Percentiles rank a stretch among this genome's conserved stretches.
Evolutionary conservation across 2,888 invertebrate species (phyloP).

Genomic region (Nycteola revayana): DNA sequence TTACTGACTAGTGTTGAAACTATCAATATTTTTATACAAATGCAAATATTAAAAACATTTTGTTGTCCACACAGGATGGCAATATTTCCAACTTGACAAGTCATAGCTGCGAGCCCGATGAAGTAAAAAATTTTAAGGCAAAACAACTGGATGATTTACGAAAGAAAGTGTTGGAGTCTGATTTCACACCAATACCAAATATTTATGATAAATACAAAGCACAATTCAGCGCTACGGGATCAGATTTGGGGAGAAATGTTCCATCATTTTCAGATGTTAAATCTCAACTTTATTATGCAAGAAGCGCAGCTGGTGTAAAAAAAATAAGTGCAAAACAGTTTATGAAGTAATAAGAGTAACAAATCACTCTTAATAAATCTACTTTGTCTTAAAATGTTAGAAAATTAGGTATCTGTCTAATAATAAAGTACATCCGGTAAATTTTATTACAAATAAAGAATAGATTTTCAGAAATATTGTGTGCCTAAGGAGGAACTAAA

Average conservation of each 20-base stretch:
- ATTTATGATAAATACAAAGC: constrained; percentile 8
- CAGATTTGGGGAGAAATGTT: constrained; percentile 5
- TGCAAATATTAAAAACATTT: constrained; percentile 6
- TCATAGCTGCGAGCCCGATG: constrained; percentile 9
- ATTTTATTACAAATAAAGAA: too few relatives aligned
- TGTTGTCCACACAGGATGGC: constrained; percentile 8
- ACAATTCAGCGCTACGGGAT: constrained; percentile 5
- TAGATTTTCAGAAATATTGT: too few relatives aligned
- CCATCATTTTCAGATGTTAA: constrained; percentile 6
- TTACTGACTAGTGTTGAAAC: constrained; percentile 7
- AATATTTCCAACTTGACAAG: constrained; percentile 9
- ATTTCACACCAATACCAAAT: constrained; percentile 9
- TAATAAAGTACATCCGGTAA: too few relatives aligned
- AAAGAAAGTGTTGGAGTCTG: constrained; percentile 7
- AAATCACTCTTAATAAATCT: too few relatives aligned
- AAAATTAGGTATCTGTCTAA: too few relatives aligned
- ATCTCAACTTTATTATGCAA: constrained; percentile 6
- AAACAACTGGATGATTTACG: constrained; percentile 6
- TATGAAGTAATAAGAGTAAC: too few relatives aligned
- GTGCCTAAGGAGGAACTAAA: too few relatives aligned
- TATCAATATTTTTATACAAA: constrained; percentile 8
- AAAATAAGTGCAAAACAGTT: constrained; percentile 7
- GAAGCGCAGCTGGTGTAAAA: constrained; percentile 9
- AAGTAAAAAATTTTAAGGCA: constrained; percentile 6
- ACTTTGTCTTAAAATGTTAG: too few relatives aligned